Evolutionary conservation across 2,797 vertebrate species (phyloP).

Genomic region (Arrhamphus sclerolepis): DNA sequence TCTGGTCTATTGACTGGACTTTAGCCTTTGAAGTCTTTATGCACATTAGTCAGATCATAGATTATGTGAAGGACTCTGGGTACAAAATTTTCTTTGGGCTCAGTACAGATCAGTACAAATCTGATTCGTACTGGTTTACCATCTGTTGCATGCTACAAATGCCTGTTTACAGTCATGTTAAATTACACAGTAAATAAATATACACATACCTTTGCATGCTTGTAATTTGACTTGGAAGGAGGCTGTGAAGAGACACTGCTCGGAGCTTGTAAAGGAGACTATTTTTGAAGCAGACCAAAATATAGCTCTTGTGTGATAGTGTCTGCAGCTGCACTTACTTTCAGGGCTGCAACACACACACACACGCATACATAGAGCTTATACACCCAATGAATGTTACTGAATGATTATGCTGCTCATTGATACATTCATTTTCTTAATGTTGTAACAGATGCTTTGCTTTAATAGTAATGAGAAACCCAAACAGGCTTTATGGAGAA

Average conservation of each 20-base stretch:
- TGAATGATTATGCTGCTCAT: slow-evolving; percentile 4
- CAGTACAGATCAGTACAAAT: slow-evolving; percentile 1
- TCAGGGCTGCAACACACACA: slow-evolving; percentile 37
- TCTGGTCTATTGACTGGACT: background rate
- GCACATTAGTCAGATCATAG: background rate
- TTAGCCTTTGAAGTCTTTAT: background rate
- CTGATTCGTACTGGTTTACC: slow-evolving; percentile 4
- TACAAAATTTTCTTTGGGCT: slow-evolving; percentile 3
- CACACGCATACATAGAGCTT: slow-evolving; percentile 7
- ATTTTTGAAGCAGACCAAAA: slow-evolving; percentile 69
- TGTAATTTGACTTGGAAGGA: slow-evolving; percentile 21
- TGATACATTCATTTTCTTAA: slow-evolving; percentile 5
- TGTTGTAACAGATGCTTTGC: background rate
- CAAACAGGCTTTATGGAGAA: background rate
- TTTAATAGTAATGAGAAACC: no score
- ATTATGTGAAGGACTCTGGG: background rate
- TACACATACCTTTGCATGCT: background rate
- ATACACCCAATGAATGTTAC: slow-evolving; percentile 16
- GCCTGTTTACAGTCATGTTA: slow-evolving; percentile 10
- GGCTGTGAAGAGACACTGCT: slow-evolving; percentile 15
- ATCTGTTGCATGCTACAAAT: slow-evolving; percentile 14
- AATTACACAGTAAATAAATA: slow-evolving; percentile 1
- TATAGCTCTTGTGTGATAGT: slow-evolving; percentile 67
- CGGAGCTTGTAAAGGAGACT: slow-evolving; percentile 40
- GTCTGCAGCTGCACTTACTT: slow-evolving; percentile 76